Conservation (phyloP, 2,888 invertebrate genomes). For the Nomada hirtipes region DNA sequence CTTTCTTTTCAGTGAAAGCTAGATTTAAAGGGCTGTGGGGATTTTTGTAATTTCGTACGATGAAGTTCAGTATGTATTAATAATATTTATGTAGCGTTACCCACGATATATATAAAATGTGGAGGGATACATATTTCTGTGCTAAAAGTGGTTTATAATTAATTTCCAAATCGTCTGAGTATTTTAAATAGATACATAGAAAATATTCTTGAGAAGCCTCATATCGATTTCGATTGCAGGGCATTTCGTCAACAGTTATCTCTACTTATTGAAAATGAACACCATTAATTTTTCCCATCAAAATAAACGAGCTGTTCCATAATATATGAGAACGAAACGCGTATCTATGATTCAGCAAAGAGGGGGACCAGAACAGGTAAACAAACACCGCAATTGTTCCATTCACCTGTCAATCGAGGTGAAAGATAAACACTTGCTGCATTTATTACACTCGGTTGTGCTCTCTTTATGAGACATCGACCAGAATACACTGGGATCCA, state of each 20-base stretch:
- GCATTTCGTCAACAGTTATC: too few species aligned
- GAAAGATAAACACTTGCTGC: slow-evolving; percentile 16
- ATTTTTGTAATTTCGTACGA: not conserved
- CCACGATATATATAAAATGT: not conserved
- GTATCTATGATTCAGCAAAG: slow-evolving; percentile 1
- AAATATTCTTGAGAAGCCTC: too few species aligned
- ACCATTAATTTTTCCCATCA: not conserved
- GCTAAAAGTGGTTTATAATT: too few species aligned
- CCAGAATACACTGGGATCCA: not conserved
- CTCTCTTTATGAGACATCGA: slow-evolving; percentile 1
- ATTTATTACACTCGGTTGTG: slow-evolving; percentile 31
- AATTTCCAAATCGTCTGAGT: too few species aligned
- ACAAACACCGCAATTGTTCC: not conserved
- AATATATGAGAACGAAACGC: too few species aligned
- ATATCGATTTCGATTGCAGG: too few species aligned
- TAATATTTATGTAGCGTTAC: not conserved
- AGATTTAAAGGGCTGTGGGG: too few species aligned
- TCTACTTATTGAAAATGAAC: too few species aligned
- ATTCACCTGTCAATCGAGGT: slow-evolving; percentile 1
- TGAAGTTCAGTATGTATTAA: not conserved
- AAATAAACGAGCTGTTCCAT: not conserved
- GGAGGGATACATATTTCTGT: too few species aligned
- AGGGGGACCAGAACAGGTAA: not conserved
- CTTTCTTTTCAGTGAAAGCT: too few species aligned
- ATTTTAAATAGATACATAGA: too few species aligned